These are phyloP conservation scores for Hydrotaea diabolus DNA, from an alignment of 2,888 invertebrate species.

Conservation along the genomic window DNA sequence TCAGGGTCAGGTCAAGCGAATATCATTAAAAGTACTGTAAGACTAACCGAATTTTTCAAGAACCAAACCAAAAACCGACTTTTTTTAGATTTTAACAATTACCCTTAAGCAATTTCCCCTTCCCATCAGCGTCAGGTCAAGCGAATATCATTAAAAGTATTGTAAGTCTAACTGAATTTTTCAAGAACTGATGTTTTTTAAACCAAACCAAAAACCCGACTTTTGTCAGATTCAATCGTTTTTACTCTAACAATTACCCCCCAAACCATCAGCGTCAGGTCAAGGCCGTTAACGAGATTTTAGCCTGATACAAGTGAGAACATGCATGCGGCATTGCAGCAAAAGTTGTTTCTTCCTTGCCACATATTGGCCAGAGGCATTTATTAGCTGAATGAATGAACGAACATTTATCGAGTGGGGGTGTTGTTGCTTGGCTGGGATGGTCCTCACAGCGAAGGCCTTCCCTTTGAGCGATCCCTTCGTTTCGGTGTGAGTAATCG, in stretches of 20 bases:
- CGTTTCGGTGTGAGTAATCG: background rate
- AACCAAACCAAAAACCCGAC: too few species aligned
- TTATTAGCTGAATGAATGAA: conserved; percentile 37
- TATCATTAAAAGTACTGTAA: too few species aligned
- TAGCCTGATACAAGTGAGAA: conserved; percentile 13
- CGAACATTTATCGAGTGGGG: background rate
- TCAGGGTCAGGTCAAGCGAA: too few species aligned
- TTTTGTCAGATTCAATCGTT: too few species aligned
- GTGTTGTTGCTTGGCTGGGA: background rate
- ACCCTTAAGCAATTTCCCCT: too few species aligned
- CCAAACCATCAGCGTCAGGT: background rate
- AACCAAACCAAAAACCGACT: too few species aligned
- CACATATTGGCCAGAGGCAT: conserved; percentile 25
- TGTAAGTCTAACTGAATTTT: too few species aligned
- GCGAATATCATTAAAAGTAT: too few species aligned
- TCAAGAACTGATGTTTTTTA: too few species aligned
- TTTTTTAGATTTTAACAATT: too few species aligned
- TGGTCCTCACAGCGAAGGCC: background rate
- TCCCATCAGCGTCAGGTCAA: too few species aligned
- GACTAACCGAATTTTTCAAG: too few species aligned
- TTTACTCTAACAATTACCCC: background rate
- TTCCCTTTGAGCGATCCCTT: background rate
- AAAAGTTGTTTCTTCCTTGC: conserved; percentile 15
- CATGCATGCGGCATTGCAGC: background rate
- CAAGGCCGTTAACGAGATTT: background rate